phyloP scores from a whole-genome alignment of 1,140 invertebrate species.

The Temnothorax curvispinosus region DNA sequence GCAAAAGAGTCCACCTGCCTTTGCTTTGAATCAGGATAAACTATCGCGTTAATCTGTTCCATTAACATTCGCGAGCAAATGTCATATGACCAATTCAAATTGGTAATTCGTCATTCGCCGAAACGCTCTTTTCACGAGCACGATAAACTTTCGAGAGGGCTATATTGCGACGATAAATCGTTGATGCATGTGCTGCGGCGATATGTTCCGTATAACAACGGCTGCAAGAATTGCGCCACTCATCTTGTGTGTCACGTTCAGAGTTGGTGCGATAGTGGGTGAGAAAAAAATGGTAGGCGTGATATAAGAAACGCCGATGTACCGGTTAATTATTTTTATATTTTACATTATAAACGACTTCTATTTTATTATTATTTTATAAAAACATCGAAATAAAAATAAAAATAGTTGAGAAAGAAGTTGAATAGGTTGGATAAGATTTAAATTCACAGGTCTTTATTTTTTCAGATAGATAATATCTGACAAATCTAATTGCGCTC shows the following conservation, averaged over 20 bases:
- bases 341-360: not conserved
- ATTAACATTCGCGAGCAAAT: too few species aligned
- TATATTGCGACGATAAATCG: conserved; percentile 32
- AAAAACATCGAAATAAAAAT: not conserved
- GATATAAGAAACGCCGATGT: not conserved
- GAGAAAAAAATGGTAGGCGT: not conserved
- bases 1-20: not conserved
- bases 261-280: conserved; percentile 11
- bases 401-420: not conserved
- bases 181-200: not conserved
- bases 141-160: too few species aligned
- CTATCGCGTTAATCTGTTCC: conserved; percentile 48
- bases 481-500: not conserved
- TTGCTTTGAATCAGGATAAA: conserved; percentile 8
- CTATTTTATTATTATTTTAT: not conserved
- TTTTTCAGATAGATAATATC: not conserved
- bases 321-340: not conserved
- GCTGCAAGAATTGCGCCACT: conserved; percentile 27
- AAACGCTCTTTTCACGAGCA: too few species aligned
- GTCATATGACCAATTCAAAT: too few species aligned
- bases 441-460: not conserved
- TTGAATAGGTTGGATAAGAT: not conserved
- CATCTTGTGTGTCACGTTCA: conserved; percentile 22
- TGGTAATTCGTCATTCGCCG: too few species aligned
- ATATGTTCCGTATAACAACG: conserved; percentile 31